Base-by-base conservation (phyloP, 2,113 vertebrate genomes). In the Eolophus roseicapilla region DNA sequence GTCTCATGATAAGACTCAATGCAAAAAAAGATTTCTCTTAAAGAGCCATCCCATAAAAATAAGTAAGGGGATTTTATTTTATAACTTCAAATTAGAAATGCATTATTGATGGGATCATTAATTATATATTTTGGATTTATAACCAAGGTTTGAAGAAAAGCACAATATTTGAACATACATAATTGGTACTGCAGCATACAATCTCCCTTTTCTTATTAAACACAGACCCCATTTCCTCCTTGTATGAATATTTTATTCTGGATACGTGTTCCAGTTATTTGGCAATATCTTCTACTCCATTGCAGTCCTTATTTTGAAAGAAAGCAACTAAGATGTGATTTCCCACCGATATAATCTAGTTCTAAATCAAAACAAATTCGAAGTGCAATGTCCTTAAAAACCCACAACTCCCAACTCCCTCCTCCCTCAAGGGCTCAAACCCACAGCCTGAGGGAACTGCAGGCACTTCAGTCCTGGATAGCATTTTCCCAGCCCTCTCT, bases 41-140 rank as follows among this genome's bases (percentile, higher is more conserved):
- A 95, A 82, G 69, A 9, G 73, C 50, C 60, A 88, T 65, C 27
- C 55, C 86, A 84, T n/a, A 91, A 86, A 93, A 95, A 85, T 59
- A 78, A 73, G 67, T 63, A 91, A 95, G 63, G 50, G n/a, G 46
- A 91, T 94, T 97, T 86, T 62, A 71, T 89, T 96, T 97, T 90
- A 53, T 90, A 92, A 62, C 89, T 96, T 93, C 83, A 98, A 96
- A 97, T 98, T 96, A 96, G 92, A 98, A 97, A 97, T 98, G 44
- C 92, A 98, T 98, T 98, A 98, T 98, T 98, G 93, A 98, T 96
- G 46, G 55, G 55, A 88, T 91, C 95, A 97, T 98, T 96, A 97
- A 98, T 98, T 97, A 97, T 97, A 97, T 86, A 97, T 98, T 96
- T 97, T 85, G 88, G 92, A 89, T 82, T 96, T 95, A 68, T 80